Base-by-base conservation (phyloP, 2,888 invertebrate species). In the Melipona beecheii region DNA sequence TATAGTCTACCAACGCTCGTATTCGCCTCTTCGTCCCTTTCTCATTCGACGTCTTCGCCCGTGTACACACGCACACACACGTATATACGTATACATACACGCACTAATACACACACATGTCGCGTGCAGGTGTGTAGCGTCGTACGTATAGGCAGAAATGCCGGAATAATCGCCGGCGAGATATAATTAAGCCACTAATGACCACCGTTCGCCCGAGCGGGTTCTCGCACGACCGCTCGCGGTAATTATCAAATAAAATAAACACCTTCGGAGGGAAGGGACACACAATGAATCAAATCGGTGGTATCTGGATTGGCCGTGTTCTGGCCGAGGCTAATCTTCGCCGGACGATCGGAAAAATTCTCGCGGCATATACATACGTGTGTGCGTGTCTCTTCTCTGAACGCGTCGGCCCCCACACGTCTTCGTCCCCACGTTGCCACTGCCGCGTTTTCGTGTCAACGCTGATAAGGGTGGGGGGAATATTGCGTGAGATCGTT, bases 121-220 rank as follows among this genome's bases (percentile, higher is more conserved):
- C 21, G 24, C 11, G n/a, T 15, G 0, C 9, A 31, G 11, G 21
- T 15, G 56, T 56, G 21, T 36, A 36, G 31, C 21, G 0, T 52
- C 19, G 13, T 49, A 58, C 64, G 54, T 72, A 71, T 76, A 84
- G 81, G 76, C 80, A 86, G 90, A 91, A 90, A 92, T 90, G 89
- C 85, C 86, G 86, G 86, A 90, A 91, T 92, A 91, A 91, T 91
- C 91, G 89, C 79, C 86, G 86, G 84, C 81, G 89, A 90, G 90
- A 90, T 92, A 91, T 92, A 92, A 92, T 92, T 92, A 92, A 92
- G 92, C 89, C 90, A 83, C 92, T 92, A 92, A 92, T 92, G 92
- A 92, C 89, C 89, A 87, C 83, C 88, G 85, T 87, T 87, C 85
- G 83, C 81, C 81, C 82, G 79, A 79, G 76, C 68, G 72, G 76